Percentiles rank a stretch among this genome's conserved stretches.
Evolutionary conservation across 1,140 invertebrate species (phyloP).

Genomic region (Drosophila yakuba): DNA sequence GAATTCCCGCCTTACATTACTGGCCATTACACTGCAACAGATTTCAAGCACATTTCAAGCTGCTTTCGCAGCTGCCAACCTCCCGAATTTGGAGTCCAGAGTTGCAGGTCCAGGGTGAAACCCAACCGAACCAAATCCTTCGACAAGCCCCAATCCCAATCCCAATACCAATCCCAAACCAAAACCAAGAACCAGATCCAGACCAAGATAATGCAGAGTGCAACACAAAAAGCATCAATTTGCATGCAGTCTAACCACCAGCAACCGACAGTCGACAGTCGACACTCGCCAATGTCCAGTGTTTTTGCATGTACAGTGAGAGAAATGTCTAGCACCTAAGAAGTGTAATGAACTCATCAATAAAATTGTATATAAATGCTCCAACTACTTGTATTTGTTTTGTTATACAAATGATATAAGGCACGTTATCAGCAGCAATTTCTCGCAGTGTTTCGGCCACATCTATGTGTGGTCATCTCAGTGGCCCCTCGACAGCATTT

Average conservation of each 20-base stretch:
- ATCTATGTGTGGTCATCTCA: slow-evolving; percentile 40
- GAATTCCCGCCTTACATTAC: slow-evolving; percentile 8
- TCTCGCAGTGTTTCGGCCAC: not conserved
- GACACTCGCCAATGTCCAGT: slow-evolving; percentile 14
- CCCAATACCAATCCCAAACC: slow-evolving; percentile 24
- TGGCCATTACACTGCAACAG: slow-evolving; percentile 12
- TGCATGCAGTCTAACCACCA: slow-evolving; percentile 47
- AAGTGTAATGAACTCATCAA: too few species aligned
- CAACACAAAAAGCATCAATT: slow-evolving; percentile 60
- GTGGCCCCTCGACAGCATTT: slow-evolving; percentile 21
- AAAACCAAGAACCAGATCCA: slow-evolving; percentile 31
- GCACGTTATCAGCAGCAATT: not conserved
- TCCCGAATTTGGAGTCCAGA: not conserved
- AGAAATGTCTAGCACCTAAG: not conserved
- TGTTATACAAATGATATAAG: too few species aligned
- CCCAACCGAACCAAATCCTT: slow-evolving; percentile 18
- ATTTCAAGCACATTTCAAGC: not conserved
- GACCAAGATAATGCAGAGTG: slow-evolving; percentile 54
- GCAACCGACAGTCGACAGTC: slow-evolving; percentile 15
- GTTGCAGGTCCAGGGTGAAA: not conserved
- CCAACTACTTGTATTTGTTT: too few species aligned
- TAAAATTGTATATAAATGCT: too few species aligned
- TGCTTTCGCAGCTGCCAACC: not conserved
- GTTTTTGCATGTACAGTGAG: slow-evolving; percentile 5
- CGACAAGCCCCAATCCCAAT: slow-evolving; percentile 22